A percentile compares a stretch with the other conserved stretches of the same genome.
phyloP scores from a whole-genome alignment of 2,888 invertebrate genomes.

The Elegia similella region DNA sequence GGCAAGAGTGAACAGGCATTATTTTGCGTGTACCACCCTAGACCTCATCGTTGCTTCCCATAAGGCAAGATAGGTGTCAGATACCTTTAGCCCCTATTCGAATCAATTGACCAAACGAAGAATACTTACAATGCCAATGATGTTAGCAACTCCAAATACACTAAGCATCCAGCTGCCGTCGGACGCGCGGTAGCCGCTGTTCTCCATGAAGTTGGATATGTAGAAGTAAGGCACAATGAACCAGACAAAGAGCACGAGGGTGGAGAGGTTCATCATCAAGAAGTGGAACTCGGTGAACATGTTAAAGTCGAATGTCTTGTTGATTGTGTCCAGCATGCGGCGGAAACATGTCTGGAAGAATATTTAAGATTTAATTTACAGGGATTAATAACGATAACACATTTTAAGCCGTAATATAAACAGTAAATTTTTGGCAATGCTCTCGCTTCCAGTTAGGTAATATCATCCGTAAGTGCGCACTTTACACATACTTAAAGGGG shows the following conservation, averaged over 20 bases:
- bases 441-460: too few species aligned
- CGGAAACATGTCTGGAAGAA: constrained; percentile 86
- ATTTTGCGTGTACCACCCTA: too few species aligned
- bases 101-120: not conserved
- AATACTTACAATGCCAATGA: constrained; percentile 90
- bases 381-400: too few species aligned
- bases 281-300: constrained; percentile 92
- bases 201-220: constrained; percentile 89
- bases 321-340: constrained; percentile 84
- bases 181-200: constrained; percentile 82
- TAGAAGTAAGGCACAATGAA: constrained; percentile 98
- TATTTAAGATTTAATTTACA: constrained; percentile 9
- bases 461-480: too few species aligned
- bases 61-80: not conserved
- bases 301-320: constrained; percentile 90
- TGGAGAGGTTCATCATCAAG: constrained; percentile 92
- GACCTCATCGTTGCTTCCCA: too few species aligned
- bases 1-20: too few species aligned
- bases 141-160: constrained; percentile 93
- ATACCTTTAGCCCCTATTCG: too few species aligned
- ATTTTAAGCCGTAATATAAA: too few species aligned
- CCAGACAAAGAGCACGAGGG: constrained; percentile 94
- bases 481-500: too few species aligned
- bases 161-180: constrained; percentile 90
- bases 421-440: too few species aligned